phyloP scores from a whole-genome alignment of 2,888 invertebrate genomes.

The Pardosa pseudoannulata region DNA sequence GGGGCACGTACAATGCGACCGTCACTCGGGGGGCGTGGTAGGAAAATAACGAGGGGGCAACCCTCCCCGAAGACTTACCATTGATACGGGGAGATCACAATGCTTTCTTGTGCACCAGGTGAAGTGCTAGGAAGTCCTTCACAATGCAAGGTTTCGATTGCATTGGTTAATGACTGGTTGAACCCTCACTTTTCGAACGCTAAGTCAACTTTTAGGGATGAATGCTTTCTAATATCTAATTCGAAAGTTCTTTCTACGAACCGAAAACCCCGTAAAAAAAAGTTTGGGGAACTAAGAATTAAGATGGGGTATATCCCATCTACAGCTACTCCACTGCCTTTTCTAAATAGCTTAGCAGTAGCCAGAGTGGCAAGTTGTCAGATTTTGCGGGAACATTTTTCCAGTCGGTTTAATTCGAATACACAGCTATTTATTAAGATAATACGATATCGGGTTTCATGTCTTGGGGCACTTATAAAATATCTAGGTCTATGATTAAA shows the following conservation, averaged over 20 bases:
- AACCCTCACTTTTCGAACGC: background rate
- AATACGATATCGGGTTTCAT: background rate
- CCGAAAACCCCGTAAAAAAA: background rate
- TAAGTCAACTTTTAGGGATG: background rate
- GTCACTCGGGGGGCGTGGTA: constrained; percentile 17
- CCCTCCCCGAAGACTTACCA: constrained; percentile 24
- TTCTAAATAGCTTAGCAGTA: background rate
- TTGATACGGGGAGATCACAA: constrained; percentile 29
- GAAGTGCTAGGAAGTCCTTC: background rate
- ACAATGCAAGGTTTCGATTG: constrained; percentile 39
- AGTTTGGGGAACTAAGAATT: background rate
- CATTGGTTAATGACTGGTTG: constrained; percentile 37
- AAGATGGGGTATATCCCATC: background rate
- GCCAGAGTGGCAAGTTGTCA: background rate
- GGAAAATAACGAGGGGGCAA: constrained; percentile 23
- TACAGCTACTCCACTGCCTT: background rate
- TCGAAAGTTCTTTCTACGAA: background rate
- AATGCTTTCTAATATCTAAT: constrained; percentile 10
- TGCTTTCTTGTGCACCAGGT: constrained; percentile 22
- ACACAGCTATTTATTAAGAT: background rate
- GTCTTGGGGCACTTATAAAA: background rate
- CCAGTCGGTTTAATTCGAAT: background rate
- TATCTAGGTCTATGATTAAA: background rate
- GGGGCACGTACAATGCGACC: constrained; percentile 33
- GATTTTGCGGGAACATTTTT: background rate